These are phyloP conservation scores for Muraenolepis orangiensis DNA, from an alignment of 2,797 vertebrate species.

Conservation along the genomic window DNA sequence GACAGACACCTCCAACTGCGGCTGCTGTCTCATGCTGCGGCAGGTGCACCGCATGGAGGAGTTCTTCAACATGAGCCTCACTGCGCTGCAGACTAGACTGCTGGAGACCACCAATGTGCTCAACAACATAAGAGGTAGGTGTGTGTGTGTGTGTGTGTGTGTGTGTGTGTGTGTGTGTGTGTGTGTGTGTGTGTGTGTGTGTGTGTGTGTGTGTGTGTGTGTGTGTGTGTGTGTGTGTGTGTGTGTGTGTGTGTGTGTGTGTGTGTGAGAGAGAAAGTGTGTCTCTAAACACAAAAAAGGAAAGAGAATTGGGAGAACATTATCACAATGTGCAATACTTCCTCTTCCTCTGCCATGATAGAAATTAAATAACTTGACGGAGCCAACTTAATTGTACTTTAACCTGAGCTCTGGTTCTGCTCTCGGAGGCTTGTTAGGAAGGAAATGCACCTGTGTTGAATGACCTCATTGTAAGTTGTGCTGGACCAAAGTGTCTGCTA, in stretches of 20 bases:
- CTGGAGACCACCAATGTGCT: constrained; percentile 31
- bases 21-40: constrained; percentile 73
- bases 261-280: not conserved
- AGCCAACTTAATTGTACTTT: too few species aligned
- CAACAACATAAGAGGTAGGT: constrained; percentile 59
- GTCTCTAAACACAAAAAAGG: not conserved
- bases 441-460: too few species aligned
- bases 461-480: too few species aligned
- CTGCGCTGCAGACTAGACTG: constrained; percentile 34
- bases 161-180: not conserved
- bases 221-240: too few species aligned
- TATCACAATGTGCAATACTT: not conserved
- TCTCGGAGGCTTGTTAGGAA: too few species aligned
- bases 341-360: not conserved
- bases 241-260: too few species aligned
- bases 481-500: too few species aligned
- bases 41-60: constrained; percentile 48
- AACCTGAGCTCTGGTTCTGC: too few species aligned
- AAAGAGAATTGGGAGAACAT: not conserved
- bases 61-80: constrained; percentile 49
- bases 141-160: not conserved
- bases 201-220: too few species aligned
- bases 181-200: not conserved
- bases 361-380: not conserved
- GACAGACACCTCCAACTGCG: constrained; percentile 52